These are phyloP conservation scores for Metacarcinus magister DNA, from an alignment of 2,888 invertebrate genomes.

Conservation along the genomic window DNA sequence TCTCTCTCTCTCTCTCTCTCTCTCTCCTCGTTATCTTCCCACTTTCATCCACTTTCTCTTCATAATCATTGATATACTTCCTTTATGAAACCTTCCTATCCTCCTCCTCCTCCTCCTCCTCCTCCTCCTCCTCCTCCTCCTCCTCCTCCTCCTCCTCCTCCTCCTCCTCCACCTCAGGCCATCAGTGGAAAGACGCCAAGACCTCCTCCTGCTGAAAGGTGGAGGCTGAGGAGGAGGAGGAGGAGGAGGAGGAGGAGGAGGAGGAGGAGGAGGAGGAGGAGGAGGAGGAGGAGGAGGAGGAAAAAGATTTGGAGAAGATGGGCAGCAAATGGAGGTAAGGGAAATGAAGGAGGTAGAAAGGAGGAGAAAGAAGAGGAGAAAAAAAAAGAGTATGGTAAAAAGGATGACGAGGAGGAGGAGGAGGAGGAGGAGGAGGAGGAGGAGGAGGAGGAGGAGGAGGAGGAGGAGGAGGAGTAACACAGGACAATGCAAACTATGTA, in stretches of 20 bases:
- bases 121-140: background rate
- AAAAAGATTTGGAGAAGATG: background rate
- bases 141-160: conserved; percentile 30
- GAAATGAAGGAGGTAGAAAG: background rate
- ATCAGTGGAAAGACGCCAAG: conserved; percentile 41
- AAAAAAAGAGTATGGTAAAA: background rate
- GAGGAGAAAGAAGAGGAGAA: background rate
- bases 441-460: background rate
- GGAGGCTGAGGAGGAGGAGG: background rate
- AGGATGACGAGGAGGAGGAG: background rate
- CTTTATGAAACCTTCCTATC: background rate
- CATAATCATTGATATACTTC: conserved; percentile 21
- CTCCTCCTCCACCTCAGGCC: background rate
- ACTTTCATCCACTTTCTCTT: background rate
- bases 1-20: conserved; percentile 35
- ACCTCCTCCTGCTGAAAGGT: background rate
- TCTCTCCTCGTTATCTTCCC: background rate
- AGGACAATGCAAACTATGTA: too few relatives aligned
- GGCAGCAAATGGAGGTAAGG: background rate
- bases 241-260: background rate
- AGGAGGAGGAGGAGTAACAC: background rate
- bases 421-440: conserved; percentile 15
- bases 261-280: background rate
- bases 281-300: background rate
- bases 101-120: background rate